These are phyloP conservation scores for Pseudorhombus dupliciocellatus DNA, from an alignment of 2,113 vertebrate genomes.

Conservation along the genomic window DNA sequence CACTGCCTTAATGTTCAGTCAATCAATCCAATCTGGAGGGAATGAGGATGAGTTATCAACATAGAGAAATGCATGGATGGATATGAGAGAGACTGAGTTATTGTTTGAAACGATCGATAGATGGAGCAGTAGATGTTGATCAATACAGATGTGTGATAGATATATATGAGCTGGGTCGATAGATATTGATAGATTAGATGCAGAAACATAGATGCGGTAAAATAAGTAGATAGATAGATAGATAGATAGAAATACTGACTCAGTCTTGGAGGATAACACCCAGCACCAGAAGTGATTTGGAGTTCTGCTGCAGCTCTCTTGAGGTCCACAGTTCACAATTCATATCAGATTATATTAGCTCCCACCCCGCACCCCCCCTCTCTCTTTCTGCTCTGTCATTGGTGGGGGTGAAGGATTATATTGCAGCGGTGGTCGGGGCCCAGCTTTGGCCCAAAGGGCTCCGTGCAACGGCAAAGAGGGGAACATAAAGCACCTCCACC, in stretches of 20 bases:
- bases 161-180: too few species aligned
- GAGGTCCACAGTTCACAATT: conserved; percentile 20
- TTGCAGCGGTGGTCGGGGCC: conserved; percentile 17
- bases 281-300: background rate
- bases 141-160: background rate
- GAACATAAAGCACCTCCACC: background rate
- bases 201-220: too few species aligned
- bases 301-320: background rate
- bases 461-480: conserved; percentile 15
- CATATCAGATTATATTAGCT: conserved; percentile 14
- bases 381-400: conserved; percentile 21
- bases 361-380: background rate
- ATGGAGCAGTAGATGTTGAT: too few species aligned
- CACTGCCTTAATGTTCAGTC: background rate
- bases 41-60: background rate
- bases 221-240: too few species aligned
- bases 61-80: background rate
- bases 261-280: background rate
- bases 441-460: conserved; percentile 7
- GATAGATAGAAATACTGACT: background rate
- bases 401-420: conserved; percentile 35
- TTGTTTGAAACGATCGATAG: too few species aligned
- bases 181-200: too few species aligned
- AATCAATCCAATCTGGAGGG: background rate
- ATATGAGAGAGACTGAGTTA: background rate